Evolutionary conservation across 2,797 vertebrate species (phyloP).

Genomic region (Eulemur coronatus): DNA sequence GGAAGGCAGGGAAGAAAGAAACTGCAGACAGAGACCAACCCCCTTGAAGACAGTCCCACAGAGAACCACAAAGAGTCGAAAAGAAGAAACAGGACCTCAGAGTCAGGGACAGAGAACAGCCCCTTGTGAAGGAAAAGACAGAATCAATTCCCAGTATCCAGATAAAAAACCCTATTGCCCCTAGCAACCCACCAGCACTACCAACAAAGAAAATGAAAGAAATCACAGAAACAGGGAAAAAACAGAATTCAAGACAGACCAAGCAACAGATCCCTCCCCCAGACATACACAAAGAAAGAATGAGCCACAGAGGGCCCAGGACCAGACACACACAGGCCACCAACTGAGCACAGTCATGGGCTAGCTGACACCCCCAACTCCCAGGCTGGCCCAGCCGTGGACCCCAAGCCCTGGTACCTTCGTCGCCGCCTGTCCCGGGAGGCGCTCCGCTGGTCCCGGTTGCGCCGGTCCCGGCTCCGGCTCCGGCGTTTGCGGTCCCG

Average conservation of each 20-base stretch:
- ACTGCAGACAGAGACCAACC: background rate
- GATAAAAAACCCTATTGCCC: background rate
- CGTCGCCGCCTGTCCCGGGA: slow-evolving; percentile 91
- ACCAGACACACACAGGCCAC: background rate
- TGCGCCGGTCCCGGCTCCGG: slow-evolving; percentile 90
- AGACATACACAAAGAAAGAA: no score
- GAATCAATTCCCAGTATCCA: background rate
- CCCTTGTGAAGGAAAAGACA: background rate
- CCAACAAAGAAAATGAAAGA: background rate
- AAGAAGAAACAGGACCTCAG: background rate
- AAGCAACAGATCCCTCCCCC: slow-evolving; percentile 18
- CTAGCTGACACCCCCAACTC: background rate
- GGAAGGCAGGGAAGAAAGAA: background rate
- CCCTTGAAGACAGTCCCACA: background rate
- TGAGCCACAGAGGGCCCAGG: background rate
- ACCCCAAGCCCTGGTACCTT: slow-evolving; percentile 82
- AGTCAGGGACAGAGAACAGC: background rate
- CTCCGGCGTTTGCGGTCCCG: slow-evolving; percentile 91
- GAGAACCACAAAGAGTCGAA: background rate
- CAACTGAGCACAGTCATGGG: background rate
- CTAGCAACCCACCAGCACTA: background rate
- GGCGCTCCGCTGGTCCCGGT: slow-evolving; percentile 92
- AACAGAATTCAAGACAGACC: slow-evolving; percentile 59
- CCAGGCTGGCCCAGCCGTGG: background rate
- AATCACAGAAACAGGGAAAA: slow-evolving; percentile 43